Evolutionary conservation across 2,888 invertebrate genomes (phyloP).

Genomic region (Pyrochroa serraticornis): DNA sequence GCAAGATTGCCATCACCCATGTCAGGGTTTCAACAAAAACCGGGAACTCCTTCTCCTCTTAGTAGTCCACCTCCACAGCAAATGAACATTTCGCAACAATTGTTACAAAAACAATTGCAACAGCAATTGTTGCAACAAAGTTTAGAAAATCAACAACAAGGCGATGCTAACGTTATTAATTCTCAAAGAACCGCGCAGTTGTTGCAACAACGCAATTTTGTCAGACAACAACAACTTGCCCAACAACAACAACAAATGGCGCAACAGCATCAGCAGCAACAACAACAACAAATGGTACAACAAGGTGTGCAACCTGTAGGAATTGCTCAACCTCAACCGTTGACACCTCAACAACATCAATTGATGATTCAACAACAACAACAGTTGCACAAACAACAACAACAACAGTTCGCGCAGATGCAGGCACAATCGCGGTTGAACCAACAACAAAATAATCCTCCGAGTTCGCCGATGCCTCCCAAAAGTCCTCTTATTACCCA

Average conservation of each 20-base stretch:
- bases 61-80: constrained; percentile 55
- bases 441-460: constrained; percentile 51
- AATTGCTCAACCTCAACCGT: constrained; percentile 46
- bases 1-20: constrained; percentile 48
- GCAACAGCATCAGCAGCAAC: constrained; percentile 58
- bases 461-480: constrained; percentile 63
- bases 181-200: constrained; percentile 51
- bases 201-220: constrained; percentile 47
- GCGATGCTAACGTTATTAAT: constrained; percentile 59
- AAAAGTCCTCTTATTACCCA: constrained; percentile 59
- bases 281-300: constrained; percentile 41
- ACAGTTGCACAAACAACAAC: constrained; percentile 46
- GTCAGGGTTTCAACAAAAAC: constrained; percentile 53
- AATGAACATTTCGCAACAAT: constrained; percentile 48
- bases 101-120: constrained; percentile 57
- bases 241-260: constrained; percentile 56
- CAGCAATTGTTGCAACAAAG: constrained; percentile 58
- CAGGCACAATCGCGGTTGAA: constrained; percentile 36
- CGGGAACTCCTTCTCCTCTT: constrained; percentile 53
- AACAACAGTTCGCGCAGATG: constrained; percentile 13
- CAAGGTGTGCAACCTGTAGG: constrained; percentile 23
- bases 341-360: constrained; percentile 54
- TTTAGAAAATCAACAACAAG: constrained; percentile 46
- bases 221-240: constrained; percentile 50
- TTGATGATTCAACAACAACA: constrained; percentile 52